Conservation (phyloP, 2,113 vertebrate species). For the Cyphomyrus plagiostoma region DNA sequence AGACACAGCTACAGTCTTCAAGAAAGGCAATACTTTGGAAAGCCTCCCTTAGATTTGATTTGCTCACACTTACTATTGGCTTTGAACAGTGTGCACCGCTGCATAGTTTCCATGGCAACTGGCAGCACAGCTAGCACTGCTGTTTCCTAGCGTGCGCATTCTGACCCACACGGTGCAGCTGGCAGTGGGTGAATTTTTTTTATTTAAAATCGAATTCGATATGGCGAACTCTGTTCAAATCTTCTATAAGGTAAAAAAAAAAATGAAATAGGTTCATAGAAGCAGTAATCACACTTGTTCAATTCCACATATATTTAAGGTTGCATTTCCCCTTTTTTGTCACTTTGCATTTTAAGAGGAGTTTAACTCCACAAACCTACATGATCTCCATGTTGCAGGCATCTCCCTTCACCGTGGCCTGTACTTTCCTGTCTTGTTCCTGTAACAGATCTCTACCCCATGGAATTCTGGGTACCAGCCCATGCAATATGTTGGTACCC, state of each 20-base stretch:
- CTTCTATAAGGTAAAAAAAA: background rate
- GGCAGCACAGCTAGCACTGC: background rate
- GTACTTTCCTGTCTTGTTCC: background rate
- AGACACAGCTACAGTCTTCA: background rate
- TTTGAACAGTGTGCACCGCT: background rate
- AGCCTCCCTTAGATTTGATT: background rate
- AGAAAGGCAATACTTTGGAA: background rate
- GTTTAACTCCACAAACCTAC: background rate
- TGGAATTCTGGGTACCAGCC: background rate
- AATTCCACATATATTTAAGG: background rate
- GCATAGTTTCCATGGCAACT: conserved; percentile 17
- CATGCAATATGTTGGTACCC: background rate
- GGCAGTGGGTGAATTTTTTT: background rate
- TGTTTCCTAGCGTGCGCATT: background rate
- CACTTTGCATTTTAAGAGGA: background rate
- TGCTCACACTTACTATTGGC: background rate
- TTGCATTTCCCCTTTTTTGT: background rate
- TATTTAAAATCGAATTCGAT: background rate
- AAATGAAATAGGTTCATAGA: background rate
- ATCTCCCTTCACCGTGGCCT: background rate
- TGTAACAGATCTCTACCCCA: background rate
- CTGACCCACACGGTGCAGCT: background rate
- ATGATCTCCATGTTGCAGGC: background rate
- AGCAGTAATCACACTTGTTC: background rate
- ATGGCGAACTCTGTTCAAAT: background rate